Evolutionary conservation across 2,888 invertebrate species (phyloP).

Genomic region (Trichogramma dendrolimi): DNA sequence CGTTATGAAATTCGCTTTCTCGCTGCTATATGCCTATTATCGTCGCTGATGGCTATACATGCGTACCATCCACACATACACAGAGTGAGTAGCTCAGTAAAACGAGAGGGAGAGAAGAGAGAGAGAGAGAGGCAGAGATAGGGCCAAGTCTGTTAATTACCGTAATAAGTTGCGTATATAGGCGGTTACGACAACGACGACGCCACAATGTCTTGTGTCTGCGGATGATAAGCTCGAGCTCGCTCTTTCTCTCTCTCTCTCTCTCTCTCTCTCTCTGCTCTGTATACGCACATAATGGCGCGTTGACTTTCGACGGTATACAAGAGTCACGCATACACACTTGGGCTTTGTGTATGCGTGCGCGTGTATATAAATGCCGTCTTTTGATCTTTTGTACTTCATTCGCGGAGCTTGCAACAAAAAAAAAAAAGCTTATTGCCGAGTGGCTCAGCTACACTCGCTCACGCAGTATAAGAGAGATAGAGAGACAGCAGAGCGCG

Average conservation of each 20-base stretch:
- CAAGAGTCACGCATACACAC: neutral
- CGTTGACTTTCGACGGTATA: neutral
- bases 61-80: neutral
- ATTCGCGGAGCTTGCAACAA: too few species aligned
- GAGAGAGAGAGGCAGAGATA: neutral
- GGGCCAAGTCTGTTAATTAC: slow-evolving; percentile 23
- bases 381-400: slow-evolving; percentile 16
- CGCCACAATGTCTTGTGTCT: neutral
- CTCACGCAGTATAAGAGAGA: too few species aligned
- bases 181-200: too few species aligned
- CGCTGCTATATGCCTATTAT: slow-evolving; percentile 13
- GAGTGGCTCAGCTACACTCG: too few species aligned
- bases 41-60: neutral
- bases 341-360: neutral
- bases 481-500: too few species aligned
- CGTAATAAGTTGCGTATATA: slow-evolving; percentile 22
- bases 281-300: slow-evolving; percentile 22
- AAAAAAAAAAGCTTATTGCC: too few species aligned
- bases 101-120: neutral
- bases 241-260: neutral
- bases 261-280: neutral
- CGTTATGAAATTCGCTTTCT: slow-evolving; percentile 9
- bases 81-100: too few species aligned
- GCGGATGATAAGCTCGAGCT: neutral
- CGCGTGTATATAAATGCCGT: neutral